Base-by-base conservation (phyloP, 2,888 invertebrate species). In the Heterodera filipjevi region DNA sequence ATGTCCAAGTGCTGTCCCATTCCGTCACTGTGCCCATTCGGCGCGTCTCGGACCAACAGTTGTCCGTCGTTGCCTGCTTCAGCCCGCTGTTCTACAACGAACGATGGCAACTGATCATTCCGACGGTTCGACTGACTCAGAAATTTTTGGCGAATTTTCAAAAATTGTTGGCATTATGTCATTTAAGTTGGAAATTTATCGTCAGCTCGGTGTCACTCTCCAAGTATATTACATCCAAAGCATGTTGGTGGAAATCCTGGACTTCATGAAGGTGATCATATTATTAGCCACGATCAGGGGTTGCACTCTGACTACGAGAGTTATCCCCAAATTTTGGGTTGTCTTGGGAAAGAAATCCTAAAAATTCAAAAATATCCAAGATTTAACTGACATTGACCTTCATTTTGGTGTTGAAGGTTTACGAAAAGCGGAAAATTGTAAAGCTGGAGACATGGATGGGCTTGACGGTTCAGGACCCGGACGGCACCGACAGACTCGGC, bases 51-150 rank as follows among this genome's bases (percentile, higher is more conserved):
- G 12, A 3, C 16, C 53, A 46, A 19, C 71, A 77, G n/a, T 53
- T 81, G 46, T 78, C 74, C 71, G 87, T 87, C 12, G 86, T 87
- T 12, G 83, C 85, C 5, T 87, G 87, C 75, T 87, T 87, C 73
- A 83, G 84, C 22, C 87, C 87, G 10, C 77, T 87, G 5, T 87
- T 87, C 46, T 81, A 85, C 71, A 86, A 86, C 76, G 87, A 87
- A 81, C 78, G 86, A 32, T 87, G 87, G 87, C 87, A 87, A 78
- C 75, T 87, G 27, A 78, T 87, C 44, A 77, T 87, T 33, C 79
- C 79, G 33, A 75, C 75, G 75, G 75, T 75, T 19, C n/a, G 35
- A 10, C 39, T 72, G 16, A 22, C 1, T 5, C n/a, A 64, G 10
- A 66, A n/a, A 19, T n/a, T 16, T 66, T 32, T 66, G 10, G 64